phyloP scores from a whole-genome alignment of 2,113 vertebrate genomes.

The Perca flavescens region DNA sequence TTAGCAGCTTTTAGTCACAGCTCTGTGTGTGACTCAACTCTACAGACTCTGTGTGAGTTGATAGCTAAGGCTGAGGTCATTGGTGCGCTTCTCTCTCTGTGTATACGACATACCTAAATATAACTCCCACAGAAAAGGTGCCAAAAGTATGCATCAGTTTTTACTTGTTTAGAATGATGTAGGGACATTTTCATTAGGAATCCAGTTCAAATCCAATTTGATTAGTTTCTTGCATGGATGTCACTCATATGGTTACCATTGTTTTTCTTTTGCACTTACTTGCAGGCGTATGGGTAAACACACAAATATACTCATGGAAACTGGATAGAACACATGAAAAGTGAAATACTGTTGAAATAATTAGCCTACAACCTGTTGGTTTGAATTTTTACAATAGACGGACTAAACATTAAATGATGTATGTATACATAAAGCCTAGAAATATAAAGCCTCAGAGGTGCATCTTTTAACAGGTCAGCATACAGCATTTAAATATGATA shows the following conservation, averaged over 20 bases:
- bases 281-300: not conserved
- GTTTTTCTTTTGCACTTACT: not conserved
- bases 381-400: not conserved
- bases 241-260: not conserved
- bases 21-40: conserved; percentile 67
- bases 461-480: not conserved
- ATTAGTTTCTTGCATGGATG: not conserved
- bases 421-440: not conserved
- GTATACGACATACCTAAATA: conserved; percentile 10
- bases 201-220: not conserved
- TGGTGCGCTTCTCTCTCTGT: conserved; percentile 27
- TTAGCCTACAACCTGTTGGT: not conserved
- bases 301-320: not conserved
- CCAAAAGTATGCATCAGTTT: not conserved
- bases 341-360: not conserved
- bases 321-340: not conserved
- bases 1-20: conserved; percentile 77
- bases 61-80: conserved; percentile 53
- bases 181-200: not conserved
- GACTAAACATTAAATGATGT: not conserved
- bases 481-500: not conserved
- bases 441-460: not conserved
- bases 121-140: conserved; percentile 22
- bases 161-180: not conserved
- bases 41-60: conserved; percentile 48